Percentiles rank a stretch among this genome's conserved stretches.
Conservation (phyloP, 2,888 invertebrate genomes). For the Leptogaster cylindrica region DNA sequence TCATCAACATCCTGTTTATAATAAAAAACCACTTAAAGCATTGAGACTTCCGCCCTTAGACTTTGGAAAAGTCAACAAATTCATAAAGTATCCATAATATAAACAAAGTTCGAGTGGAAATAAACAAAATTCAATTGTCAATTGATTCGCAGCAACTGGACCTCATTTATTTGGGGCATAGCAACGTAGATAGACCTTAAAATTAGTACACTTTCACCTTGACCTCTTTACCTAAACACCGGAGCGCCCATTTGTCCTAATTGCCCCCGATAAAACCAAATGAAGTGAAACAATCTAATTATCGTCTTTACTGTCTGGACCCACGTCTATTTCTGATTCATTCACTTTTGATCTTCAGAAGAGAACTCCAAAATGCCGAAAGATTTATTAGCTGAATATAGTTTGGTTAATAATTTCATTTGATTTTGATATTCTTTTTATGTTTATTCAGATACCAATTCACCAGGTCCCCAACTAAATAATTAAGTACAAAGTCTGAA, state of each 20-base stretch:
- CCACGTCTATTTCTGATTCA: slow-evolving; percentile 11
- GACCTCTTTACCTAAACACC: slow-evolving; percentile 21
- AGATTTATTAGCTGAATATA: slow-evolving; percentile 40
- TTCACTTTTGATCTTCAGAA: not conserved
- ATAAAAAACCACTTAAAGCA: too few relatives aligned
- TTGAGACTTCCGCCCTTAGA: too few relatives aligned
- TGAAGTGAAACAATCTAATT: slow-evolving; percentile 32
- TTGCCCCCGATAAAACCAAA: slow-evolving; percentile 37
- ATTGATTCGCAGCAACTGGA: too few relatives aligned
- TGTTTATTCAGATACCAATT: slow-evolving; percentile 5
- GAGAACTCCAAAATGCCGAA: slow-evolving; percentile 28
- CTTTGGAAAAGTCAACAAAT: too few relatives aligned
- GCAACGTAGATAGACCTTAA: too few relatives aligned
- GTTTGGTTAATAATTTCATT: slow-evolving; percentile 39
- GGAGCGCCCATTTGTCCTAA: slow-evolving; percentile 16
- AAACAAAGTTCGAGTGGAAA: too few relatives aligned
- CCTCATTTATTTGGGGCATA: too few relatives aligned
- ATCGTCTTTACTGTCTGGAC: slow-evolving; percentile 23
- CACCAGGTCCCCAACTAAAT: slow-evolving; percentile 25
- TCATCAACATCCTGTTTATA: too few relatives aligned
- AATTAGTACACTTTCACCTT: slow-evolving; percentile 19
- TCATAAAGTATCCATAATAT: too few relatives aligned
- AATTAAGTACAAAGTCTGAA: slow-evolving; percentile 33
- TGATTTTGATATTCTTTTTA: slow-evolving; percentile 19
- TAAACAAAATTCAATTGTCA: too few relatives aligned